Conservation (phyloP, 2,888 invertebrate species). For the Seira ritae region DNA sequence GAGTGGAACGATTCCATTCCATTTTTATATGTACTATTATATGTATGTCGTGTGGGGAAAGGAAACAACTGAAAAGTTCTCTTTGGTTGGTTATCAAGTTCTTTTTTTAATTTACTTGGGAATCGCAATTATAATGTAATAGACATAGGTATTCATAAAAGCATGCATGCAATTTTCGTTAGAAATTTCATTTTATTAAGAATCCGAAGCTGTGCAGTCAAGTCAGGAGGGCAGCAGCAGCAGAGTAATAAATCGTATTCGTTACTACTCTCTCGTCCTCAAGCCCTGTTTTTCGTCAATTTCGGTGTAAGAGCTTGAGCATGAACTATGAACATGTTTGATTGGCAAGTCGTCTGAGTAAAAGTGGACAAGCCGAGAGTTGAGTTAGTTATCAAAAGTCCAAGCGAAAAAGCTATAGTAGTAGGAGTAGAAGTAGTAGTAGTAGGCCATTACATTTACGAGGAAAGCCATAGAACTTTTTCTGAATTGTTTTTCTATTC, state of each 20-base stretch:
- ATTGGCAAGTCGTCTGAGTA: constrained; percentile 9
- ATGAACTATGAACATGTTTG: background rate
- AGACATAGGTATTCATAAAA: background rate
- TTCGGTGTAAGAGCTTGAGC: background rate
- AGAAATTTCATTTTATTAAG: constrained; percentile 14
- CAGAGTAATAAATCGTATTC: constrained; percentile 8
- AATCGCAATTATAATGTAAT: constrained; percentile 6
- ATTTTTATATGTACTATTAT: too few relatives aligned
- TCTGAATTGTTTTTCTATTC: constrained; percentile 16
- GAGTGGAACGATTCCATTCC: too few relatives aligned
- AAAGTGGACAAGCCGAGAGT: constrained; percentile 12
- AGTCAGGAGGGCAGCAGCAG: background rate
- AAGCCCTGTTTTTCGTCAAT: background rate
- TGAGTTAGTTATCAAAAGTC: constrained; percentile 6
- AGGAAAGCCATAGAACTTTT: constrained; percentile 11
- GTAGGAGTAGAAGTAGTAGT: too few relatives aligned
- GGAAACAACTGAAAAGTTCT: too few relatives aligned
- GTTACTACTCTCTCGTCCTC: background rate
- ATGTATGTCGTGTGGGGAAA: too few relatives aligned
- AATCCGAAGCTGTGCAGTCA: too few relatives aligned
- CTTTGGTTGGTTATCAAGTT: too few relatives aligned
- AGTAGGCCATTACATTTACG: constrained; percentile 4
- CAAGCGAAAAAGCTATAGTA: constrained; percentile 1
- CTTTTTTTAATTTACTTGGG: background rate
- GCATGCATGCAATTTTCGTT: constrained; percentile 7